These are phyloP conservation scores for Myrmecobius fasciatus DNA, from an alignment of 2,113 vertebrate species.

Conservation along the genomic window DNA sequence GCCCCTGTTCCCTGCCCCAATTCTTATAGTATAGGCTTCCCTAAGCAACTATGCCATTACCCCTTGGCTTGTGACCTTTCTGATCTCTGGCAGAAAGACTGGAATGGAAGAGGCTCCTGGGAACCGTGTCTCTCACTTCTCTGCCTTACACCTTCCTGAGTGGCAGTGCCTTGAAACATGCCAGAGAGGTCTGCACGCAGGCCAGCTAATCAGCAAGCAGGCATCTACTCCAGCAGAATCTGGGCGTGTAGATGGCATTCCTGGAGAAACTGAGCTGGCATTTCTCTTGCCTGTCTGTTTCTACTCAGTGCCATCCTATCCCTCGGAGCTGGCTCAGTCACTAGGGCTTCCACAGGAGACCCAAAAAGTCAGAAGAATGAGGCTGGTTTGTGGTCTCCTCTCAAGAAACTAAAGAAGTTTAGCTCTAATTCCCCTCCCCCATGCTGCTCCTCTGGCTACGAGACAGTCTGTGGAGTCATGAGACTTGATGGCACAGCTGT, in stretches of 20 bases:
- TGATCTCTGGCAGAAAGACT: neutral
- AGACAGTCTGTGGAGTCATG: slow-evolving; percentile 64
- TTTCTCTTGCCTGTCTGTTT: neutral
- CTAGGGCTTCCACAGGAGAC: neutral
- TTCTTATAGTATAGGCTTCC: neutral
- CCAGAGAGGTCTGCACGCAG: neutral
- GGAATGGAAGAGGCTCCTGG: neutral
- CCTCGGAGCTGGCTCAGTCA: neutral
- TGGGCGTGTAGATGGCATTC: neutral
- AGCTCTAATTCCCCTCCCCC: slow-evolving; percentile 72
- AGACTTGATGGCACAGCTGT: slow-evolving; percentile 38
- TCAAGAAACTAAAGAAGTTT: rapidly evolving
- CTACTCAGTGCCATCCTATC: neutral
- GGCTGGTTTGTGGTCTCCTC: slow-evolving; percentile 42
- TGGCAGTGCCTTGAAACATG: neutral
- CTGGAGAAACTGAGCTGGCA: neutral
- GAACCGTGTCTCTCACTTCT: neutral
- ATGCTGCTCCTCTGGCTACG: slow-evolving; percentile 45
- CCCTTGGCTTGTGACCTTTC: neutral
- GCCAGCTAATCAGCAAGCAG: neutral
- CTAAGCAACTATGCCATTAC: neutral
- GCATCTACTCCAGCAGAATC: neutral
- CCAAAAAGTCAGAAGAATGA: slow-evolving; percentile 23
- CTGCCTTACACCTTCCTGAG: neutral
- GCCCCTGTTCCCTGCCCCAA: neutral